Evolutionary conservation across 1,140 invertebrate species (phyloP), one percentile per base, ranked within the genome.

Genomic region (Drosophila pandora): DNA sequence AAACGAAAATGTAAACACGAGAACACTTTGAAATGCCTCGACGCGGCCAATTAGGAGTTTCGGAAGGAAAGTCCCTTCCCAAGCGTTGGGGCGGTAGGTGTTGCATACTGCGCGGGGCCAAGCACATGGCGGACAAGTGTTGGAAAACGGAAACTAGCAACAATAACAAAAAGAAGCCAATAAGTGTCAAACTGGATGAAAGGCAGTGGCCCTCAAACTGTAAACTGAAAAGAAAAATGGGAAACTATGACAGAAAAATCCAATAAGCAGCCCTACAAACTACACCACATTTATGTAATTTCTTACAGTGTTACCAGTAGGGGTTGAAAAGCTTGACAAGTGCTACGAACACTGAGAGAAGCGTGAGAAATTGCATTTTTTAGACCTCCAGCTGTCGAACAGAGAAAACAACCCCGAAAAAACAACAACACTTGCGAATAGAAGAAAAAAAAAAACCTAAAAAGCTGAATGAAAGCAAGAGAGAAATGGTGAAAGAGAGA

Each of bases 91-190:
- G 41, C 13, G 41, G 41, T 17, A 43, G n/a, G 41, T 43, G 41
- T 43, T 43, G 41, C 41, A 43, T 43, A 43, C 41, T 21, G 41
- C 13, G 41, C 13, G 41, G 41, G 17, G 70, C 59, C 57, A 54
- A 47, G 72, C 81, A 83, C 80, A 85, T 87, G 82, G 63, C 76
- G 45, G 47, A 37, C 22, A 45, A 83, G 80, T 84, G 76, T 84
- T 80, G 81, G 22, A 72, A 68, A 84, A 30, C 41, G 47, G 41
- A 57, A 43, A 56, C 39, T 53, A 62, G 73, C 43, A 83, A 68
- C 58, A 79, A 70, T 54, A 79, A 71, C 72, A 78, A 82, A 47
- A 21, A 25, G 50, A 8, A 21, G 17, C 9, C 17, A 48, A 7
- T 52, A 17, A 23, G 57, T 64, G 23, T 17, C 32, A 81, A 81